Evolutionary conservation across 1,140 invertebrate genomes (phyloP), one percentile per base, ranked within the genome.

Genomic region (Macrosteles quadrilineatus): DNA sequence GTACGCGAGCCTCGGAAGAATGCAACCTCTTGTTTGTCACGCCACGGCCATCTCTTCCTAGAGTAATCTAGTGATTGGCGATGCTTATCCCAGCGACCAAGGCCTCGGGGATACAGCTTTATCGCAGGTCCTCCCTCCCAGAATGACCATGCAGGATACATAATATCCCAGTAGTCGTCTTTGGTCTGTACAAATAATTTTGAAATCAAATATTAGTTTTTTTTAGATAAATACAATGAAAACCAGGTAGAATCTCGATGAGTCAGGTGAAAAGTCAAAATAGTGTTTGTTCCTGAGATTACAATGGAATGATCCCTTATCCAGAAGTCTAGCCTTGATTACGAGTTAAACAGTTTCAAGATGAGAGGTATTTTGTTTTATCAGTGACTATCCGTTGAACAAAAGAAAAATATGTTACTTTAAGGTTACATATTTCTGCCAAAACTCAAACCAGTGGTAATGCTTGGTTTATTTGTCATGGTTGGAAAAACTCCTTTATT

Each of bases 51-150:
- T 32, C 88, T 82, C 68, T 88, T 79, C 17, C 89, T 87, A 19
- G 87, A 86, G 75, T 86, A 82, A 19, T 87, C 83, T 55, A 98
- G 84, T 32, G 88, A 87, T 69, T 87, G 81, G 57, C 95, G 83
- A 76, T 93, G 90, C 72, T 89, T 76, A 81, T 98, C 95, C 97
- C 97, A 99, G 57, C 94, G 82, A 0, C 96, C 96, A 66, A 98
- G 87, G 40, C 97, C 97, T 65, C 87, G 91, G 0, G 97, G 96
- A 83, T 98, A 97, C 6, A 97, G 81, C 53, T 90, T 89, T 73
- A 98, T 97, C 1, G 96, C 96, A 47, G 97, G 97, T 1, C 97
- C 97, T 53, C 97, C 96, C 83, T 95, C 94, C 96, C 96, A 98
- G 82, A 99, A 98, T 31, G 93, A 90, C 97, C 97, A 98, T 0